Evolutionary conservation across 2,888 invertebrate species (phyloP).

Genomic region (Mylabris sibirica): DNA sequence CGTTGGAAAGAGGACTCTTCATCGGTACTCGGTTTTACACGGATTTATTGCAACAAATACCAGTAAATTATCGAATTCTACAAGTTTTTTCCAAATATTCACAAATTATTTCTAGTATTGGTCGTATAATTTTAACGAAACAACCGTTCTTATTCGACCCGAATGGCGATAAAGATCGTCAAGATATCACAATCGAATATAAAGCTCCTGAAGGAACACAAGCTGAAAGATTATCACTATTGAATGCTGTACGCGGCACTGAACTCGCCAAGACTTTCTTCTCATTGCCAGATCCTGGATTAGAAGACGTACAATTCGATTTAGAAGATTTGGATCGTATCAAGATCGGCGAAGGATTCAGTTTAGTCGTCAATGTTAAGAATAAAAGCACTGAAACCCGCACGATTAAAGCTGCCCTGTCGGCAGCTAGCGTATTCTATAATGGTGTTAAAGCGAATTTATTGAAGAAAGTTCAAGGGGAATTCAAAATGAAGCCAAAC

Average conservation of each 20-base stretch:
- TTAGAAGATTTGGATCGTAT: conserved; percentile 75
- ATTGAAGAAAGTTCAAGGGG: conserved; percentile 75
- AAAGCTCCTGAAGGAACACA: conserved; percentile 77
- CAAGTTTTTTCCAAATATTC: not conserved
- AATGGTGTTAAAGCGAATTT: conserved; percentile 76
- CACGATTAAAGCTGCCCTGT: conserved; percentile 72
- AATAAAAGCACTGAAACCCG: conserved; percentile 69
- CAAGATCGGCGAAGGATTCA: conserved; percentile 74
- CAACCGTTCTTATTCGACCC: conserved; percentile 76
- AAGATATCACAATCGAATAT: conserved; percentile 75
- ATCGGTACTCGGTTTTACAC: conserved; percentile 70
- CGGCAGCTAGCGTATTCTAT: conserved; percentile 77
- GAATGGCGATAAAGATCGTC: conserved; percentile 73
- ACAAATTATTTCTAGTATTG: conserved; percentile 66
- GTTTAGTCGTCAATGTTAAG: conserved; percentile 71
- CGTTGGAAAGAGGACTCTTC: conserved; percentile 76
- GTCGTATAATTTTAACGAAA: conserved; percentile 78
- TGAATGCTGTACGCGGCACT: conserved; percentile 76
- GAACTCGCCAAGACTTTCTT: conserved; percentile 74
- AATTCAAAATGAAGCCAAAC: conserved; percentile 69
- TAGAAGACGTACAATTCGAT: conserved; percentile 71
- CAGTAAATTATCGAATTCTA: conserved; percentile 63
- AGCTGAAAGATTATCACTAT: conserved; percentile 76
- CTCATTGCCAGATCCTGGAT: conserved; percentile 65
- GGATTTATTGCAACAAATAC: conserved; percentile 76